These are phyloP conservation scores for Drosophila maculinotata DNA, from an alignment of 2,888 invertebrate species.

Conservation along the genomic window DNA sequence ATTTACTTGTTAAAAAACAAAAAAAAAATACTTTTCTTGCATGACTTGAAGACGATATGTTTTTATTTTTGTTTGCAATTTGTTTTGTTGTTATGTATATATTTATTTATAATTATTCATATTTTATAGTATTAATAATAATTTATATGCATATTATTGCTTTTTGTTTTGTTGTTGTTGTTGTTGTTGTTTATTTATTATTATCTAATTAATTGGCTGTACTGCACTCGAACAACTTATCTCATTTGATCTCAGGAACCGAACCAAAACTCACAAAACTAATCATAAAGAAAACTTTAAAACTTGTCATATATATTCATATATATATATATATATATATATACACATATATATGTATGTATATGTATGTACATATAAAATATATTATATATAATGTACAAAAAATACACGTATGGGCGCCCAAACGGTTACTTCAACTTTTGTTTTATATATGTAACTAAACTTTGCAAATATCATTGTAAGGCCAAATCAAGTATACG, in stretches of 20 bases:
- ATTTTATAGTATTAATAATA: constrained; percentile 42
- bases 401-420: constrained; percentile 53
- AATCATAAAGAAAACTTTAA: constrained; percentile 32
- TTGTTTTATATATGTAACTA: constrained; percentile 44
- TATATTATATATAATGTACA: constrained; percentile 41
- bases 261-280: constrained; percentile 47
- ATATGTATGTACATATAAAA: constrained; percentile 25
- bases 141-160: constrained; percentile 41
- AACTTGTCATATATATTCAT: constrained; percentile 21
- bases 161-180: constrained; percentile 35
- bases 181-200: constrained; percentile 36
- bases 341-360: constrained; percentile 26
- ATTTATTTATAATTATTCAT: constrained; percentile 39
- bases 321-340: constrained; percentile 18
- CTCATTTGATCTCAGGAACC: constrained; percentile 55
- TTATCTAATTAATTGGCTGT: constrained; percentile 61
- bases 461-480: constrained; percentile 38
- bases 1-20: constrained; percentile 68
- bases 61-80: constrained; percentile 65
- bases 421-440: constrained; percentile 64
- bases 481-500: constrained; percentile 75
- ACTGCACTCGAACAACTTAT: constrained; percentile 42
- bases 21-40: constrained; percentile 56
- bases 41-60: constrained; percentile 80
- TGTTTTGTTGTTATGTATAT: constrained; percentile 25